Base-by-base conservation (phyloP, 2,113 vertebrate species). In the Protobothrops mucrosquamatus region DNA sequence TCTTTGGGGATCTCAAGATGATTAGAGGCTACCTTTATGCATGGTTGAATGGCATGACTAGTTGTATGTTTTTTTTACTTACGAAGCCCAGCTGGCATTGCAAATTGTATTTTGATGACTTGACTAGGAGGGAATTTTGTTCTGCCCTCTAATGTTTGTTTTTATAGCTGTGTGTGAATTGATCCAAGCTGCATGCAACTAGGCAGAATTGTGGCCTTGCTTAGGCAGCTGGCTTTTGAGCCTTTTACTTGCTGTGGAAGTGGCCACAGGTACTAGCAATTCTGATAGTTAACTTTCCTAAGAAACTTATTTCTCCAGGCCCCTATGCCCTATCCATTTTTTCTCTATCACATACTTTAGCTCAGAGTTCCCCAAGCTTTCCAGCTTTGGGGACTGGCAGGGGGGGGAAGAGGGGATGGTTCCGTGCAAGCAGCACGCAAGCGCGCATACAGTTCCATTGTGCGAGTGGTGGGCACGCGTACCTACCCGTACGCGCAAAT, bases 291-390 rank as follows among this genome's bases (percentile, higher is more conserved):
- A 54, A 24, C 93, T 94, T 85, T 94, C 20, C 89, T 90, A 87
- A 89, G 88, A 85, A 92, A 18, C 81, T 89, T n/a, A 61, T 91
- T 89, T 52, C n/a, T 96, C 55, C 55, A 90, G 93, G 90, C 34
- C 89, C 89, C 48, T 88, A 2, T 81, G 91, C 56, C 23, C 92
- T 57, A 90, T 88, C 39, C 6, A 90, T 64, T 91, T 89, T 94
- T 94, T 90, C 51, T 93, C 90, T 81, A n/a, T 86, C 93, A 57
- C 0, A 0, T n/a, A 43, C 18, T 7, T 43, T 81, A 64, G 85
- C 52, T 92, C 48, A 51, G 48, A 9, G 48, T 51, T 10, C 48
- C 8, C 48, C 48, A 51, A 51, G 48, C 8, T 51, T 51, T 51
- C 48, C 1, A 51, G 8, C 8, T 51, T 51, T 51, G 9, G 1